phyloP scores from a whole-genome alignment of 1,140 invertebrate genomes.

The Aphidius ervi region DNA sequence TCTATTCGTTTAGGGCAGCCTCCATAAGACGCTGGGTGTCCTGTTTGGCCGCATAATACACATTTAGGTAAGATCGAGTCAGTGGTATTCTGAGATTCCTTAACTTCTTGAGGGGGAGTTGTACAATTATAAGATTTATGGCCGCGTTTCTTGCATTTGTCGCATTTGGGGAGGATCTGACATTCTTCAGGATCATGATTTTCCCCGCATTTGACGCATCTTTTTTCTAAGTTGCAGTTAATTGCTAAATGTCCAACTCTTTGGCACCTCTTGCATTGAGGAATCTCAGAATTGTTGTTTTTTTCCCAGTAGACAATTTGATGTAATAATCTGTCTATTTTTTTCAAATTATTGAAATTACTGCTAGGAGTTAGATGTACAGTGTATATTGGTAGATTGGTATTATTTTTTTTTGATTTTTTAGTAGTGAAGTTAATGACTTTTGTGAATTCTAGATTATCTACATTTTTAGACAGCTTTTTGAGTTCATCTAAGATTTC shows the following conservation, averaged over 20 bases:
- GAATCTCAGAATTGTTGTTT: background rate
- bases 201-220: constrained; percentile 15
- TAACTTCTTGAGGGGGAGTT: no score
- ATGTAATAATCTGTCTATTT: constrained; percentile 6
- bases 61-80: constrained; percentile 1
- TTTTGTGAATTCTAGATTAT: constrained; percentile 9
- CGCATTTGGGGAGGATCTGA: background rate
- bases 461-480: background rate
- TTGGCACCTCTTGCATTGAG: constrained; percentile 12
- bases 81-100: no score
- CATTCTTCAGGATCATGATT: constrained; percentile 4
- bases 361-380: constrained; percentile 12
- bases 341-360: background rate
- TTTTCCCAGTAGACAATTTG: constrained; percentile 14
- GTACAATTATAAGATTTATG: no score
- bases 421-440: constrained; percentile 1
- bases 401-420: constrained; percentile 4
- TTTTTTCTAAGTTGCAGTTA: constrained; percentile 1
- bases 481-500: constrained; percentile 13
- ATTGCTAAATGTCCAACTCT: constrained; percentile 6
- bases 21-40: constrained; percentile 22
- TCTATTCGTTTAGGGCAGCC: constrained; percentile 14
- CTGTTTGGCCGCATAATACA: constrained; percentile 19
- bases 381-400: constrained; percentile 7
- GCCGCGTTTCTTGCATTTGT: no score